Base-by-base conservation (phyloP, 2,113 vertebrate genomes). In the Dipodomys stephensi region DNA sequence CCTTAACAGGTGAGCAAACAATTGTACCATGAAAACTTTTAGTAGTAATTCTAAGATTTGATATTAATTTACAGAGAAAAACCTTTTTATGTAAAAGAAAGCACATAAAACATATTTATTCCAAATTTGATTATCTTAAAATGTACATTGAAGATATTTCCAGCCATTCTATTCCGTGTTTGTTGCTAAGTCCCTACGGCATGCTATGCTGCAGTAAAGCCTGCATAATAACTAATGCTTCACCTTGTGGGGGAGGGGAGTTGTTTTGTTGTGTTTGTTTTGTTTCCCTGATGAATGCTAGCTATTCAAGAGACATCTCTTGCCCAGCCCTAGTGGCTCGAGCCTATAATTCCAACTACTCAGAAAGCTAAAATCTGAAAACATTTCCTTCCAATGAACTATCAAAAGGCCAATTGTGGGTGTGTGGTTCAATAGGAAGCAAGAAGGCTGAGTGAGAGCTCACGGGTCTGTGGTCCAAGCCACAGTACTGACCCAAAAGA, bases 1-100 rank as follows among this genome's bases (percentile, higher is more conserved):
- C 19, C 64, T 71, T 53, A 78, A 57, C 87, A 80, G 53, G 86
- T 62, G 28, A 53, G 32, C 9, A 20, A 71, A 90, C 74, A 91
- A 87, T 46, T 94, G 76, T 69, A 90, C 82, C 77, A 92, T 64
- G 18, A 87, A 88, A 94, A 89, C 6, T 65, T 83, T 69, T 49
- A 87, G 79, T 88, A 92, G 82, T 79, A 84, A 76, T 78, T 87
- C 18, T 83, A 86, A 96, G 11, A 9, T 57, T 94, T 86, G 13
- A 82, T 88, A 72, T 72, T 83, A 91, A 91, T 76, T 92, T 85
- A 92, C 6, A 82, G 6, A 73, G 3, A 44, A 32, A 72, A 86
- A 62, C 12, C 30, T 32, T 30, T 93, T 96, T 83, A 80, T 73
- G 77, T 30, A 83, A 89, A 91, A 82, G 57, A 87, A 90, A 67